phyloP scores from a whole-genome alignment of 2,113 vertebrate species.

The Percopsis transmontana region DNA sequence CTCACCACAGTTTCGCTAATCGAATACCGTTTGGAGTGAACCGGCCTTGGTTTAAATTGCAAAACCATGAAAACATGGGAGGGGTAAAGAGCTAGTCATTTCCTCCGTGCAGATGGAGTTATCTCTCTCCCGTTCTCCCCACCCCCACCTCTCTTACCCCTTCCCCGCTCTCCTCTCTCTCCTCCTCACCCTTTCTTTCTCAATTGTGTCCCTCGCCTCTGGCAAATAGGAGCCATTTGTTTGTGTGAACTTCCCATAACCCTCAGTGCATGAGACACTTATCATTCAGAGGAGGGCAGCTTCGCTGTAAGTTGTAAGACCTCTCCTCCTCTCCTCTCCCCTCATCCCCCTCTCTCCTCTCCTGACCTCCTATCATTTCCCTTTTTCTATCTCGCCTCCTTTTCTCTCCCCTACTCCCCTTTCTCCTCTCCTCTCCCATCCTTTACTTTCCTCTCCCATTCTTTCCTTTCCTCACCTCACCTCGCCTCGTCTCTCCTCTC shows the following conservation, averaged over 20 bases:
- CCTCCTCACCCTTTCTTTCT: constrained; percentile 55
- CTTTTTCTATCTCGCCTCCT: constrained; percentile 4
- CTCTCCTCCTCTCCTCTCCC: constrained; percentile 34
- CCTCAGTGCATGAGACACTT: constrained; percentile 70
- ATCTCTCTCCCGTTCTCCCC: constrained; percentile 35
- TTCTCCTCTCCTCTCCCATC: background rate
- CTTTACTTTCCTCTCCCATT: constrained; percentile 1
- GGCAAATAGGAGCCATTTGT: constrained; percentile 79
- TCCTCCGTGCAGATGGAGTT: constrained; percentile 68
- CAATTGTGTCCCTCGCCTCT: constrained; percentile 75
- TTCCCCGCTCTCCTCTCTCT: background rate
- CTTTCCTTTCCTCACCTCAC: background rate
- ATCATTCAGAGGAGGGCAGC: constrained; percentile 74
- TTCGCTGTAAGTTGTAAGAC: constrained; percentile 58
- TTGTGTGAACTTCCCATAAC: constrained; percentile 80
- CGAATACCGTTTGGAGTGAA: constrained; percentile 57
- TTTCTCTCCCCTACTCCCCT: constrained; percentile 3
- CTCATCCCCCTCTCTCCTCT: constrained; percentile 29
- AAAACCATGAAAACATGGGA: constrained; percentile 46
- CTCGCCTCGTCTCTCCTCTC: constrained; percentile 4
- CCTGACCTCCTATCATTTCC: constrained; percentile 7
- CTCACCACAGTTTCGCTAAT: constrained; percentile 54
- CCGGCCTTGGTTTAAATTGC: constrained; percentile 47
- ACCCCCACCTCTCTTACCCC: background rate
- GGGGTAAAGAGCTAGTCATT: constrained; percentile 62